These are phyloP conservation scores for Festucalex cinctus DNA, from an alignment of 2,113 vertebrate genomes.

Conservation along the genomic window DNA sequence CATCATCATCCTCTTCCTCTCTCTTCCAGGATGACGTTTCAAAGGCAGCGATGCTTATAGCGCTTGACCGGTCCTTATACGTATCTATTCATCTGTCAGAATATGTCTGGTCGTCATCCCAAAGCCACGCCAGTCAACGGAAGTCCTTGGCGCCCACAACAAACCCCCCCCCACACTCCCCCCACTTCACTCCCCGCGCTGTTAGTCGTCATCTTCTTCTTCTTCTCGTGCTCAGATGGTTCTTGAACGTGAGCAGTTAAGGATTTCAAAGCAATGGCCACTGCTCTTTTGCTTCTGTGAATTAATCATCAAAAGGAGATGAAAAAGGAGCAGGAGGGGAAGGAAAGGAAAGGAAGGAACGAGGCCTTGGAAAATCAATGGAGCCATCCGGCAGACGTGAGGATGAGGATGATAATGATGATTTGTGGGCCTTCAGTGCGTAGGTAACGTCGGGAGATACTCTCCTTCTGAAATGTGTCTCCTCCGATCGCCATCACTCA, in stretches of 20 bases:
- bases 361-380: slow-evolving; percentile 66
- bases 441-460: slow-evolving; percentile 19
- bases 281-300: slow-evolving; percentile 71
- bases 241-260: slow-evolving; percentile 53
- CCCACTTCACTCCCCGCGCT: neutral
- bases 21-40: neutral
- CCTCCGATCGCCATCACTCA: slow-evolving; percentile 89
- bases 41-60: slow-evolving; percentile 32
- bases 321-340: slow-evolving; percentile 14
- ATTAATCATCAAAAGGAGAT: slow-evolving; percentile 68
- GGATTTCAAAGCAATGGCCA: slow-evolving; percentile 60
- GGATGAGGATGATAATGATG: neutral
- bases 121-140: neutral
- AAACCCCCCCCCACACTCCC: no score
- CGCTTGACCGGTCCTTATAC: neutral
- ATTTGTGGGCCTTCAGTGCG: slow-evolving; percentile 43
- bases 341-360: slow-evolving; percentile 41
- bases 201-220: neutral
- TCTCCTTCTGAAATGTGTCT: slow-evolving; percentile 86
- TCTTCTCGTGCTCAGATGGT: slow-evolving; percentile 18
- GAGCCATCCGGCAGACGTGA: slow-evolving; percentile 38
- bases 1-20: slow-evolving; percentile 44
- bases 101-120: neutral
- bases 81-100: neutral
- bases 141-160: no score